A percentile compares a stretch with the other conserved stretches of the same genome.
Evolutionary conservation across 2,113 vertebrate species (phyloP).

Genomic region (Marmota flaviventris): DNA sequence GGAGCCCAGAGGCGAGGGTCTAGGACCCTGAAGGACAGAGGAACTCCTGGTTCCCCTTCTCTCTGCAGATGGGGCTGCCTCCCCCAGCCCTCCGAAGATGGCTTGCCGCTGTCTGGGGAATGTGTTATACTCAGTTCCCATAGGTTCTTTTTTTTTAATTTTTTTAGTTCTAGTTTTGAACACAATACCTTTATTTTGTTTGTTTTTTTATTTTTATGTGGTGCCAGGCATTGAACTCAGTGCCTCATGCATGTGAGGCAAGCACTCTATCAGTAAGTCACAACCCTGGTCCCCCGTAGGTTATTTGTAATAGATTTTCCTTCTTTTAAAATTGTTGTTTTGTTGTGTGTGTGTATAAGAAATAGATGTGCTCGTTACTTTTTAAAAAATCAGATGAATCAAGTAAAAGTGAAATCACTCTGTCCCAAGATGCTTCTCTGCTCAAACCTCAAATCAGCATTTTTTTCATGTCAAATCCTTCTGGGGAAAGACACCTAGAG

Average conservation of each 20-base stretch:
- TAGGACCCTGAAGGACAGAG: neutral
- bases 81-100: accelerated
- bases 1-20: neutral
- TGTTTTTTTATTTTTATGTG: no score
- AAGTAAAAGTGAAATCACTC: neutral
- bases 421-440: no score
- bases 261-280: no score
- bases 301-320: neutral
- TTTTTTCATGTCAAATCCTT: neutral
- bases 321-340: neutral
- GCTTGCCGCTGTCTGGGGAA: neutral
- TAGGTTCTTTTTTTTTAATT: neutral
- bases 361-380: neutral
- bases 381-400: neutral
- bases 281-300: neutral
- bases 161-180: no score
- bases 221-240: no score
- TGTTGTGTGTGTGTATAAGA: neutral
- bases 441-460: neutral
- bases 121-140: neutral
- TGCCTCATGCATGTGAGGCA: no score
- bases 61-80: neutral
- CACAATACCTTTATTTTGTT: no score
- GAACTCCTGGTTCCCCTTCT: neutral
- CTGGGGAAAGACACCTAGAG: neutral